Base-by-base conservation (phyloP, 2,113 vertebrate species). In the Progne subis region DNA sequence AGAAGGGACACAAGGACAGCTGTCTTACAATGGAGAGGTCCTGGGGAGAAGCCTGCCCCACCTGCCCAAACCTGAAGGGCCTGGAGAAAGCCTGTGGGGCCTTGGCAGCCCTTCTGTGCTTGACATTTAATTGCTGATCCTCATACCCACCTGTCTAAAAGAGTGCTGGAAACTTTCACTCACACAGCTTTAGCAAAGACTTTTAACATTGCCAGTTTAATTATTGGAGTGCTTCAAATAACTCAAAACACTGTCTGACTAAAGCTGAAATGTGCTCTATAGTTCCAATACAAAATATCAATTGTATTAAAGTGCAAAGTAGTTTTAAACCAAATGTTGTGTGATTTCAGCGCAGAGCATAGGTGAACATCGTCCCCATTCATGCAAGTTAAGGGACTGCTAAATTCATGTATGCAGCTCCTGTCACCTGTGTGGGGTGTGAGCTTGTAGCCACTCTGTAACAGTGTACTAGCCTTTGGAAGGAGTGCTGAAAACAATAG, bases 401-500 rank as follows among this genome's bases (percentile, higher is more conserved):
- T 83, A 53, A 88, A 86, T 63, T 23, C 41, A 50, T 7, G 7
- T 11, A 4, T 31, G 11, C 26, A 46, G 39, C n/a, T 61, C 8
- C 65, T 23, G 43, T 71, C 57, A 93, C 70, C 72, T 76, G 4
- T 8, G 47, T 19, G 44, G 61, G 14, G 25, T 50, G 59, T 21
- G 19, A 1, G 9, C 29, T 74, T 59, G n/a, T 25, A 86, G 50
- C 34, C 5, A 5, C 46, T 28, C 41, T 77, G 21, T 57, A 60
- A 44, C 23, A 49, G 39, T 65, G 47, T 26, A 63, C 39, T 60
- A 74, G n/a, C 31, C 90, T 86, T 81, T 60, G 56, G 70, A 92
- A 82, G 41, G 32, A 90, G 41, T 41, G 55, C 49, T 68, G 67
- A 93, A 89, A 93, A 92, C 88, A 94, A 90, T 57, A 92, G 60